phyloP scores from a whole-genome alignment of 2,888 invertebrate genomes.

The Vanessa cardui region DNA sequence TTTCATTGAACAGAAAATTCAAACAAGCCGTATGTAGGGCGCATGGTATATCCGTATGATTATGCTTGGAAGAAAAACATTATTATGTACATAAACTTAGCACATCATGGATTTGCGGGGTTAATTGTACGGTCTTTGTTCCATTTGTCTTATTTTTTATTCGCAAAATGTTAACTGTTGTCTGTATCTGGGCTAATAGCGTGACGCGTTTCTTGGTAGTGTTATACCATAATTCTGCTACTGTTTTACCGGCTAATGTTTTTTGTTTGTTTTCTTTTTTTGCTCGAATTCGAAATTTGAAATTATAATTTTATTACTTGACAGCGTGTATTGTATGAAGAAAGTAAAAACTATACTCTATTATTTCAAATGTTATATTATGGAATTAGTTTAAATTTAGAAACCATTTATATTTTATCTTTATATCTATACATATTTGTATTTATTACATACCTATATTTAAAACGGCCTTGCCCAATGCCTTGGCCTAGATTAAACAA shows the following conservation, averaged over 20 bases:
- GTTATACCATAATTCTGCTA: conserved; percentile 1
- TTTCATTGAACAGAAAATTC: conserved; percentile 7
- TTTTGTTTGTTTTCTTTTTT: neutral
- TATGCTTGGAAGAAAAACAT: conserved; percentile 12
- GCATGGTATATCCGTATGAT: conserved; percentile 15
- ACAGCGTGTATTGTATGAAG: too few relatives aligned
- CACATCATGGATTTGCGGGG: conserved; percentile 22
- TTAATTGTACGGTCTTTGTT: conserved; percentile 24
- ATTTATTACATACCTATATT: too few relatives aligned
- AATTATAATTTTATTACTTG: neutral
- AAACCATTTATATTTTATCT: too few relatives aligned
- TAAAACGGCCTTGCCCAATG: conserved; percentile 41
- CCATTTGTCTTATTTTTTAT: conserved; percentile 24
- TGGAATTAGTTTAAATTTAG: too few relatives aligned
- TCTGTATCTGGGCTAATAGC: conserved; percentile 36
- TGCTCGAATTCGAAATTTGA: neutral
- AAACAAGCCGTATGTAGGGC: conserved; percentile 8
- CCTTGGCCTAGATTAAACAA: conserved; percentile 45
- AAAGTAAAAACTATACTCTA: too few relatives aligned
- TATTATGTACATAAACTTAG: conserved; percentile 22
- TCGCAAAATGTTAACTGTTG: conserved; percentile 34
- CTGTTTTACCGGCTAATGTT: conserved; percentile 4
- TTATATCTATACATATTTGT: too few relatives aligned
- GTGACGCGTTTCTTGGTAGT: neutral
- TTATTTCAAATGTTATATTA: too few relatives aligned